Evolutionary conservation across 2,797 vertebrate species (phyloP).

Genomic region (Dermochelys coriacea): DNA sequence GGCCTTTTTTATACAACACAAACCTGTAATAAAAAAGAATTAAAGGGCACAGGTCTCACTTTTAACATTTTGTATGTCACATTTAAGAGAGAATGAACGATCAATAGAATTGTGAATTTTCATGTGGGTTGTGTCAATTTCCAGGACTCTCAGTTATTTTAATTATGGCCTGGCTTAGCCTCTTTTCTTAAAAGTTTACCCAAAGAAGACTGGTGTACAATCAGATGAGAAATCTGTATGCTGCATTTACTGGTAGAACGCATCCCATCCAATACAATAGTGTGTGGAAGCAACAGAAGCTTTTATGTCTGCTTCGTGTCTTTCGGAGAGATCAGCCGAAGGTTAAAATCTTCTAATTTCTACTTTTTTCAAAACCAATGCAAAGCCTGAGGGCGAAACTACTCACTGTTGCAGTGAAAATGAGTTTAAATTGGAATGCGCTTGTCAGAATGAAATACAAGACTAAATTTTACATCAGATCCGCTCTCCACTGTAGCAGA

Average conservation of each 20-base stretch:
- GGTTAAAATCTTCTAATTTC: background rate
- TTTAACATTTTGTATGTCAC: background rate
- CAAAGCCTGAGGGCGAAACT: background rate
- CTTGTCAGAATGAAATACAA: background rate
- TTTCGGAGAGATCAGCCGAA: conserved; percentile 6
- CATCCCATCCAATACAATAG: accelerated
- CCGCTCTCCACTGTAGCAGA: background rate
- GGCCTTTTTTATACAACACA: background rate
- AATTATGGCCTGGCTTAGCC: accelerated
- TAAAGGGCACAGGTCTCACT: background rate
- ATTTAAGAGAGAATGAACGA: background rate
- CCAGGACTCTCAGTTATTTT: background rate
- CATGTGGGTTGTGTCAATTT: background rate
- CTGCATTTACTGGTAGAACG: accelerated
- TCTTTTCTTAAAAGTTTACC: background rate
- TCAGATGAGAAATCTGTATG: background rate
- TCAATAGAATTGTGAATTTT: background rate
- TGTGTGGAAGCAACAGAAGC: background rate
- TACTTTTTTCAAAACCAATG: background rate
- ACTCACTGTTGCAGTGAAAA: background rate
- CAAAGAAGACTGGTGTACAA: accelerated
- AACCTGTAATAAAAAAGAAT: background rate
- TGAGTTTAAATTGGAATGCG: accelerated
- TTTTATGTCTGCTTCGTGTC: background rate
- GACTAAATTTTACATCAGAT: background rate